Evolutionary conservation across 35 echinoderm and acorn worm genomes (phyloP).

Genomic region (Holothuria glaberrima): DNA sequence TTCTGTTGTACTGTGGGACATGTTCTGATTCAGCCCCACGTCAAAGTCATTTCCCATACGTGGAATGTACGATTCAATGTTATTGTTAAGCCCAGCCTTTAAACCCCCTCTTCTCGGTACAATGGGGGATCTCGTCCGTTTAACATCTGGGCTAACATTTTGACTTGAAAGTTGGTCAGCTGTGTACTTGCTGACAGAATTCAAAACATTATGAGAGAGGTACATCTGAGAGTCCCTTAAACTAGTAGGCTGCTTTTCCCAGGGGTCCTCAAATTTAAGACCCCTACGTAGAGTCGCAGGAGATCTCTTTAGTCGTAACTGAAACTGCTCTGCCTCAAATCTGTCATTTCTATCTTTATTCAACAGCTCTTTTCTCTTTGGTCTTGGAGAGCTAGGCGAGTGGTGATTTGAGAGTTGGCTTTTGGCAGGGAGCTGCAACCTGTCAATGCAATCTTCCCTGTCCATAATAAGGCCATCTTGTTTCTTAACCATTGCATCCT

Average conservation of each 20-base stretch:
- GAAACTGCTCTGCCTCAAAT: slow-evolving; percentile 4
- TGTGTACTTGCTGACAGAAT: slow-evolving; percentile 4
- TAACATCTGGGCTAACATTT: neutral
- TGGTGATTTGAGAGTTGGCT: slow-evolving; percentile 33
- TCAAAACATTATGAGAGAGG: slow-evolving; percentile 7
- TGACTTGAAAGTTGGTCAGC: neutral
- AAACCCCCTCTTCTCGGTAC: neutral
- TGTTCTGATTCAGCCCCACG: slow-evolving; percentile 65
- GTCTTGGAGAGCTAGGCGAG: slow-evolving; percentile 9
- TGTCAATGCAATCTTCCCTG: neutral
- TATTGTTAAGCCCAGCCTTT: slow-evolving; percentile 70
- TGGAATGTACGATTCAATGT: slow-evolving; percentile 60
- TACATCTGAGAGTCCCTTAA: neutral
- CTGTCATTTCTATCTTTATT: neutral
- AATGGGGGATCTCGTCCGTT: neutral
- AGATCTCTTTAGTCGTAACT: slow-evolving; percentile 20
- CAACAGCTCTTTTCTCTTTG: neutral
- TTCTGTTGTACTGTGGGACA: slow-evolving; percentile 69
- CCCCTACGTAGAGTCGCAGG: slow-evolving; percentile 21
- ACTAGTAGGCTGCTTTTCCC: slow-evolving; percentile 36
- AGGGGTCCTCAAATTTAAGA: slow-evolving; percentile 71
- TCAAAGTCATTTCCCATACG: slow-evolving; percentile 37
- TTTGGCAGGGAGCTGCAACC: neutral
- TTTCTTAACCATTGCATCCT: slow-evolving; percentile 53
- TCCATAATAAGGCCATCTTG: slow-evolving; percentile 29